phyloP scores from a whole-genome alignment of 92 coral and sea anemone genomes.

The Metridium senile region DNA sequence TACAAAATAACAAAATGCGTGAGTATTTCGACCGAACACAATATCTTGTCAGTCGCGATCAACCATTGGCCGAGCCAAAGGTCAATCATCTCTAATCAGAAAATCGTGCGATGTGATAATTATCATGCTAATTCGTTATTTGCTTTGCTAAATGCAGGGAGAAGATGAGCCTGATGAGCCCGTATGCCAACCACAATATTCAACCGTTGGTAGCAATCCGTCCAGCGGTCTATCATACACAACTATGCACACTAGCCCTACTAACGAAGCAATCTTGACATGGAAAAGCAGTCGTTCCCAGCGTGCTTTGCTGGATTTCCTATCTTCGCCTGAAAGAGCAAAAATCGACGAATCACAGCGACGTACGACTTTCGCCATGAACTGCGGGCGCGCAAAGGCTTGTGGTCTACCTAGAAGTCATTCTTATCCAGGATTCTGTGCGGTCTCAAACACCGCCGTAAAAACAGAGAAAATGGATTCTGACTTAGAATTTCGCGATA shows the following conservation, averaged over 20 bases:
- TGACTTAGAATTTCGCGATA: neutral
- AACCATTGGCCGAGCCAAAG: too few species aligned
- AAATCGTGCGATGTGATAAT: too few species aligned
- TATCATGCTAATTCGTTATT: too few species aligned
- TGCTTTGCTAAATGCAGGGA: neutral
- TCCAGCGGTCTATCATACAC: conserved; percentile 27
- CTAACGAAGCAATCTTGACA: neutral
- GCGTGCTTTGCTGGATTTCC: conserved; percentile 4
- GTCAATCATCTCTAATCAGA: too few species aligned
- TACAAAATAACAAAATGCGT: too few species aligned
- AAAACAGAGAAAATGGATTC: conserved; percentile 3
- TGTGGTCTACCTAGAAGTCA: neutral
- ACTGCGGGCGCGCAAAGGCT: neutral
- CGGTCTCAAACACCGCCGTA: neutral
- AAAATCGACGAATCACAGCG: neutral
- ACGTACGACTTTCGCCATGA: neutral
- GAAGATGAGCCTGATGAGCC: neutral
- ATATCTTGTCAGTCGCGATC: neutral
- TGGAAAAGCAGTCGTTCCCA: conserved; percentile 10
- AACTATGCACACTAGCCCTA: neutral
- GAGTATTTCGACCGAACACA: too few species aligned
- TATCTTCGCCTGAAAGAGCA: conserved; percentile 18
- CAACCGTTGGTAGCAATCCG: neutral
- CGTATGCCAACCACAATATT: neutral
- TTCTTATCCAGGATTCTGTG: neutral